These are phyloP conservation scores for Oenanthe melanoleuca DNA, from an alignment of 2,113 vertebrate species.

Conservation along the genomic window DNA sequence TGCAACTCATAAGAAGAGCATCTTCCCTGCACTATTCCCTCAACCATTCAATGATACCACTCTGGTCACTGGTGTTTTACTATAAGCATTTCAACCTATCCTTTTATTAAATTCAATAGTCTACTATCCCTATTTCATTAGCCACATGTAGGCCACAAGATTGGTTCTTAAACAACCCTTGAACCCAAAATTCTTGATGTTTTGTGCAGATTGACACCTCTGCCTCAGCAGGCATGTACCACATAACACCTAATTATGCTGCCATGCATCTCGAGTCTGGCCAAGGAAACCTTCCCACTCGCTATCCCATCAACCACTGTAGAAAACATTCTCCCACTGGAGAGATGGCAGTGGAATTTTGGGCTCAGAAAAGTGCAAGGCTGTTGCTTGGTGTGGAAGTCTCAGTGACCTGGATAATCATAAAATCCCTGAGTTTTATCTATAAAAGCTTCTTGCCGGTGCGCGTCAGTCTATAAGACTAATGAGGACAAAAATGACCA, in stretches of 20 bases:
- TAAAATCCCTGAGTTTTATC: background rate
- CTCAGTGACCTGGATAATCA: background rate
- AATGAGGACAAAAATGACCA: background rate
- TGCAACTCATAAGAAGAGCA: background rate
- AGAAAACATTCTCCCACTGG: background rate
- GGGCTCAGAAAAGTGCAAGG: background rate
- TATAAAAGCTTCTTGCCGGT: background rate
- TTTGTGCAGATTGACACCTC: background rate
- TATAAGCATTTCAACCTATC: fast-evolving
- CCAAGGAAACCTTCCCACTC: background rate
- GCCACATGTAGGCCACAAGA: background rate
- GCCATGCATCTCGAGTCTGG: background rate
- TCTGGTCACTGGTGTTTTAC: background rate
- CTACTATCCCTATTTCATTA: background rate
- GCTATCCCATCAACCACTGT: background rate
- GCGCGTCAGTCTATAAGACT: background rate
- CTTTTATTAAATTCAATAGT: background rate
- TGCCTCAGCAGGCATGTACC: background rate
- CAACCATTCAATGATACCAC: background rate
- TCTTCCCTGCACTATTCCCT: background rate
- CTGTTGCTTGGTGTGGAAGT: fast-evolving
- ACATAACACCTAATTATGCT: fast-evolving
- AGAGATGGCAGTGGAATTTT: background rate
- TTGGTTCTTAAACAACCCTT: background rate
- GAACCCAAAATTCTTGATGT: background rate